phyloP scores from a whole-genome alignment of 2,888 invertebrate species.

The Odiellus spinosus region DNA sequence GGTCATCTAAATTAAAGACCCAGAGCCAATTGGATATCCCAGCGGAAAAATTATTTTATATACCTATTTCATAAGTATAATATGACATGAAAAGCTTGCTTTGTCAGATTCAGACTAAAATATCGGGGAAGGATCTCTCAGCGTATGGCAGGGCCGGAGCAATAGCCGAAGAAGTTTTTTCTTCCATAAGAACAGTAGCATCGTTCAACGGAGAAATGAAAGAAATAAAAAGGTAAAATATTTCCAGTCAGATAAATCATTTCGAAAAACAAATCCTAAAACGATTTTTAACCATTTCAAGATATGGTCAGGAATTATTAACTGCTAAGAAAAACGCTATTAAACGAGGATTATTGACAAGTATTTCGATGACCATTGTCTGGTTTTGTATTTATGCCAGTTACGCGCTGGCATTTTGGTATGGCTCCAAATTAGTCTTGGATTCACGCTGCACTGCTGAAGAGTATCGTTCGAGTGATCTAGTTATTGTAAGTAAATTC shows the following conservation, averaged over 20 bases:
- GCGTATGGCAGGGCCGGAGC: slow-evolving; percentile 55
- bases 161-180: slow-evolving; percentile 60
- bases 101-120: slow-evolving; percentile 20
- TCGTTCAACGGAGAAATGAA: slow-evolving; percentile 59
- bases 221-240: slow-evolving; percentile 51
- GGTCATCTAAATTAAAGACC: no score
- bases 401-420: slow-evolving; percentile 62
- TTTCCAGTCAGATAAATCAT: no score
- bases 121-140: slow-evolving; percentile 10
- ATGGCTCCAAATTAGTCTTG: slow-evolving; percentile 35
- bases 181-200: slow-evolving; percentile 51
- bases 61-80: no score
- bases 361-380: no score
- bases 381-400: no score
- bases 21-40: no score
- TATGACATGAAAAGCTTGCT: no score
- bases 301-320: slow-evolving; percentile 31
- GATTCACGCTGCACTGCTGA: slow-evolving; percentile 1
- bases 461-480: slow-evolving; percentile 48
- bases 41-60: no score
- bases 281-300: no score
- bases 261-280: no score
- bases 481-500: slow-evolving; percentile 53
- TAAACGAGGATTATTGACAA: slow-evolving; percentile 47
- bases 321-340: slow-evolving; percentile 48